These are phyloP conservation scores for Elysia crispata DNA, from an alignment of 2,888 invertebrate genomes.

Conservation along the genomic window DNA sequence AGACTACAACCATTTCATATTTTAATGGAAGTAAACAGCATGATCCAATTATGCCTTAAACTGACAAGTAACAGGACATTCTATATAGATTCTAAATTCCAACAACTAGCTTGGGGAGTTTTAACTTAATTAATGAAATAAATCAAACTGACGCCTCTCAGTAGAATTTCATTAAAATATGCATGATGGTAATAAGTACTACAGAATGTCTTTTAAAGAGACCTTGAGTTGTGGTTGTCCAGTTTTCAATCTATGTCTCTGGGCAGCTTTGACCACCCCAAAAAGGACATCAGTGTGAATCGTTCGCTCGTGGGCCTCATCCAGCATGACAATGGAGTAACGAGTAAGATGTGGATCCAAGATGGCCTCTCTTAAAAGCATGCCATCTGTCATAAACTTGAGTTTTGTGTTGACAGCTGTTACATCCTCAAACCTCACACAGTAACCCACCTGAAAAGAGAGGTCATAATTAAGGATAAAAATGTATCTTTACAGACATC, in stretches of 20 bases:
- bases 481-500: background rate
- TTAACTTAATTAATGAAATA: too few species aligned
- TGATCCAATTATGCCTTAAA: too few species aligned
- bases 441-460: slow-evolving; percentile 76
- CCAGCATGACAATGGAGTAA: slow-evolving; percentile 91
- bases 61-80: too few species aligned
- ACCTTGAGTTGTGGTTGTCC: slow-evolving; percentile 66
- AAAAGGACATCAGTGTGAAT: slow-evolving; percentile 95
- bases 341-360: slow-evolving; percentile 78
- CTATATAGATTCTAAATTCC: too few species aligned
- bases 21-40: too few species aligned
- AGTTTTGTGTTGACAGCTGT: slow-evolving; percentile 89
- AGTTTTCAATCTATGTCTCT: slow-evolving; percentile 82
- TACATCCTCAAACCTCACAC: slow-evolving; percentile 93
- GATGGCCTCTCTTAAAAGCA: slow-evolving; percentile 93
- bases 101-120: too few species aligned
- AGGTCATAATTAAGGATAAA: background rate
- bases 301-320: slow-evolving; percentile 97
- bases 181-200: too few species aligned
- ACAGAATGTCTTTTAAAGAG: too few species aligned
- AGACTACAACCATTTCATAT: too few species aligned
- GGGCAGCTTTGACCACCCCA: slow-evolving; percentile 93
- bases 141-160: too few species aligned
- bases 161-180: too few species aligned
- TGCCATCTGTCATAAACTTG: slow-evolving; percentile 94